Percentiles rank a stretch among this genome's conserved stretches.
These are phyloP conservation scores for Araneus ventricosus DNA, from an alignment of 1,140 invertebrate species.

Conservation along the genomic window DNA sequence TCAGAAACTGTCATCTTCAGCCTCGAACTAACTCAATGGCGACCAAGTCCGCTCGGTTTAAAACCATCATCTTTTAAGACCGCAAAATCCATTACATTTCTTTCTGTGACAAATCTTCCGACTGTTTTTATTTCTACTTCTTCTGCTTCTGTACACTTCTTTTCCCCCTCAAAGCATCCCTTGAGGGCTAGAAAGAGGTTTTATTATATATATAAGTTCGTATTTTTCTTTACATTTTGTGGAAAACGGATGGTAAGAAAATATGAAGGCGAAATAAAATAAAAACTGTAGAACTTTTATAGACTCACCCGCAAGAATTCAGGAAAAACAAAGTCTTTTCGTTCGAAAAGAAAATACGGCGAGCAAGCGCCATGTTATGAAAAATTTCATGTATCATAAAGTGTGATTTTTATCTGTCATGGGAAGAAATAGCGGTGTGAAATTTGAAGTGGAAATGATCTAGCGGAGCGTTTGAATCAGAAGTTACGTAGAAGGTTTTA, in stretches of 20 bases:
- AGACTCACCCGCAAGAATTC: neutral
- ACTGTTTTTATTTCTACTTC: constrained; percentile 29
- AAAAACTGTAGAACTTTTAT: neutral
- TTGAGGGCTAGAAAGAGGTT: constrained; percentile 30
- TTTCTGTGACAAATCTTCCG: constrained; percentile 57
- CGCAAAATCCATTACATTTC: constrained; percentile 73
- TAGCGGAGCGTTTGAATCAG: too few relatives aligned
- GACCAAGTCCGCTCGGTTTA: constrained; percentile 53
- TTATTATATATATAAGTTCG: constrained; percentile 50
- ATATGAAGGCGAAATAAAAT: neutral
- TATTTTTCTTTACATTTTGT: constrained; percentile 7
- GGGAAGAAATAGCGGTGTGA: neutral
- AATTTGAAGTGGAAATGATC: neutral
- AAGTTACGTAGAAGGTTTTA: neutral
- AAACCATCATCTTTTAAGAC: constrained; percentile 73
- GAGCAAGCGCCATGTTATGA: neutral
- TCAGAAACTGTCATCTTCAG: constrained; percentile 61
- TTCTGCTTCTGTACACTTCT: constrained; percentile 26
- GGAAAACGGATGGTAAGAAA: constrained; percentile 3
- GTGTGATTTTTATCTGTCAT: constrained; percentile 24
- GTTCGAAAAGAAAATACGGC: neutral
- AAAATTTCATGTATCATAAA: constrained; percentile 44
- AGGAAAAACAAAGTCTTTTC: constrained; percentile 8
- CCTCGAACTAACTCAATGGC: constrained; percentile 67
- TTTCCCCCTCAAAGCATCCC: neutral